A percentile compares a stretch with the other conserved stretches of the same genome.
Conservation (phyloP, 2,797 vertebrate genomes). For the Malurus splendens region DNA sequence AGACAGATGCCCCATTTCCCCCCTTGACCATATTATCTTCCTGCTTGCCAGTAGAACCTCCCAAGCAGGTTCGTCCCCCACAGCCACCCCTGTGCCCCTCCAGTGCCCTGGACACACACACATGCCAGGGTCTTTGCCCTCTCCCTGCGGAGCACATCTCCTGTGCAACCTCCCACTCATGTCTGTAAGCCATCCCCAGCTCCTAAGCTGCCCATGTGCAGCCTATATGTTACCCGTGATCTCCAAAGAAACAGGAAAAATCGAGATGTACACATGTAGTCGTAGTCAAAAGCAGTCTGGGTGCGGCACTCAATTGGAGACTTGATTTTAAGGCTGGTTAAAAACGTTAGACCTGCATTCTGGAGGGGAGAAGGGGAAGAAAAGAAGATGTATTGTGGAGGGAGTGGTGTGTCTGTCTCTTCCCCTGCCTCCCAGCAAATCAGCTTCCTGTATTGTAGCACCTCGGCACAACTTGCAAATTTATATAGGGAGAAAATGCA, state of each 20-base stretch:
- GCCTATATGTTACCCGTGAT: constrained; percentile 25
- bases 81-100: background rate
- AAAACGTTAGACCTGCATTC: constrained; percentile 52
- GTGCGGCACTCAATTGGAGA: constrained; percentile 45
- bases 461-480: background rate
- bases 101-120: background rate
- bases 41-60: background rate
- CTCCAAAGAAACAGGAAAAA: constrained; percentile 51
- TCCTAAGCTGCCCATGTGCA: constrained; percentile 12
- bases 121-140: background rate
- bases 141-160: background rate
- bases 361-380: background rate
- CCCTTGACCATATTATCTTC: background rate
- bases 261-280: constrained; percentile 36
- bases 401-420: background rate
- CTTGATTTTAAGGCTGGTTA: constrained; percentile 63
- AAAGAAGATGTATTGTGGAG: background rate
- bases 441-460: background rate
- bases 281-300: background rate
- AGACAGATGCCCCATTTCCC: background rate
- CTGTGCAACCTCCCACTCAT: background rate
- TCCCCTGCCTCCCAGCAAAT: accelerated
- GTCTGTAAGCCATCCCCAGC: background rate
- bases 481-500: background rate
- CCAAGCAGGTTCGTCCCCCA: background rate